Percentiles rank a stretch among this genome's conserved stretches.
Evolutionary conservation across 1,140 invertebrate genomes (phyloP).

Genomic region (Phenacoccus solenopsis): DNA sequence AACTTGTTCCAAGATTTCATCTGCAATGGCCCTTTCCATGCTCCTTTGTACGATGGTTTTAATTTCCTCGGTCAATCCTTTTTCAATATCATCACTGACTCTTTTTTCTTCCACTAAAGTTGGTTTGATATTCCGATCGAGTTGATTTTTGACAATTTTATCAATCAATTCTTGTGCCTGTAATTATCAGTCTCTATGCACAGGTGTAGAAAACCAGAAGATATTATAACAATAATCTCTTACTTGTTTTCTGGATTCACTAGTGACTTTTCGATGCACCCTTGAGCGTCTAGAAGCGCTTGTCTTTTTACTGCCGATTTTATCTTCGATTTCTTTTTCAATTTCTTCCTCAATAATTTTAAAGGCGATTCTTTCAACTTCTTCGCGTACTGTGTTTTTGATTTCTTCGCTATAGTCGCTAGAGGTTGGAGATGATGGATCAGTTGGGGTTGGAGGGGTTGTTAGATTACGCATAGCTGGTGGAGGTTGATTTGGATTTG

Average conservation of each 20-base stretch:
- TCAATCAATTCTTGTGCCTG: background rate
- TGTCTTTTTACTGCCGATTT: background rate
- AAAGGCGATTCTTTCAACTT: background rate
- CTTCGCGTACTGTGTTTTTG: background rate
- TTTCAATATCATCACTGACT: background rate
- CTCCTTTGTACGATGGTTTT: background rate
- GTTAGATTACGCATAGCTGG: too few relatives aligned
- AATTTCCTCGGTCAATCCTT: background rate
- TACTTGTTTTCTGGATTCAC: background rate
- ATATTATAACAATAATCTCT: background rate
- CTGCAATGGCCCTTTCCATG: constrained; percentile 1
- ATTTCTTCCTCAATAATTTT: background rate
- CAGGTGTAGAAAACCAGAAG: too few relatives aligned
- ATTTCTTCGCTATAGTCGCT: constrained; percentile 8
- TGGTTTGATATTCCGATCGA: background rate
- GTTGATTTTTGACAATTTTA: constrained; percentile 2
- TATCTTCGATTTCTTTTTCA: background rate
- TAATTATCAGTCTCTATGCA: too few relatives aligned
- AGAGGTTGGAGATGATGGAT: too few relatives aligned
- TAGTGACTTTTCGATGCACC: background rate
- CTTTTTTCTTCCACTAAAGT: background rate
- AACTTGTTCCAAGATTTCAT: background rate
- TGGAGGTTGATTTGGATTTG: too few relatives aligned
- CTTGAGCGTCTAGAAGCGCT: background rate
- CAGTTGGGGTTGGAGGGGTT: too few relatives aligned